Evolutionary conservation across 2,113 vertebrate genomes (phyloP).

Genomic region (Ailurus styani): DNA sequence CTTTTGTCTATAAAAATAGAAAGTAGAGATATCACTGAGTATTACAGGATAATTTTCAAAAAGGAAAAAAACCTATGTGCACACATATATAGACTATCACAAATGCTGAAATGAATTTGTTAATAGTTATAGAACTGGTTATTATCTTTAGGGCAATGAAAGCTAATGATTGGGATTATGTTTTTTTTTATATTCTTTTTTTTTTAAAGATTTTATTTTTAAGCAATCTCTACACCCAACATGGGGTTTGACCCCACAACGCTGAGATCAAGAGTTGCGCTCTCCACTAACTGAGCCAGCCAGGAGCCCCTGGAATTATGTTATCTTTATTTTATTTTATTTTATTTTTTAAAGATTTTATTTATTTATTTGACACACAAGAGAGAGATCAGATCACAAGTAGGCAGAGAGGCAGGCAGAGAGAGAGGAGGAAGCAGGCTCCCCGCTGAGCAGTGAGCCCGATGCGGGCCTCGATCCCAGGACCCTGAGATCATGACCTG

Average conservation of each 20-base stretch:
- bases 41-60: background rate
- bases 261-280: background rate
- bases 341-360: too few relatives aligned
- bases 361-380: too few relatives aligned
- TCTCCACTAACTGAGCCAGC: background rate
- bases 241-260: background rate
- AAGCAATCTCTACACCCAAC: background rate
- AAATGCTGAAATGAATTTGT: background rate
- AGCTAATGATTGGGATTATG: background rate
- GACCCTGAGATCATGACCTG: too few relatives aligned
- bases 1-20: background rate
- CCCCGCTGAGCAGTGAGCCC: too few relatives aligned
- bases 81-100: background rate
- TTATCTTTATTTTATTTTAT: too few relatives aligned
- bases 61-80: background rate
- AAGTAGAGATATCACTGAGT: background rate
- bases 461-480: too few relatives aligned
- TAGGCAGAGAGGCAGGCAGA: too few relatives aligned
- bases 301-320: background rate
- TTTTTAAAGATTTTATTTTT: background rate
- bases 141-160: background rate
- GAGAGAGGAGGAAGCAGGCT: too few relatives aligned
- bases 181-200: background rate
- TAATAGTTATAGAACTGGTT: background rate
- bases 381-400: too few relatives aligned